phyloP scores from a whole-genome alignment of 2,797 vertebrate species.

The Sebastes kiyomatsui region DNA sequence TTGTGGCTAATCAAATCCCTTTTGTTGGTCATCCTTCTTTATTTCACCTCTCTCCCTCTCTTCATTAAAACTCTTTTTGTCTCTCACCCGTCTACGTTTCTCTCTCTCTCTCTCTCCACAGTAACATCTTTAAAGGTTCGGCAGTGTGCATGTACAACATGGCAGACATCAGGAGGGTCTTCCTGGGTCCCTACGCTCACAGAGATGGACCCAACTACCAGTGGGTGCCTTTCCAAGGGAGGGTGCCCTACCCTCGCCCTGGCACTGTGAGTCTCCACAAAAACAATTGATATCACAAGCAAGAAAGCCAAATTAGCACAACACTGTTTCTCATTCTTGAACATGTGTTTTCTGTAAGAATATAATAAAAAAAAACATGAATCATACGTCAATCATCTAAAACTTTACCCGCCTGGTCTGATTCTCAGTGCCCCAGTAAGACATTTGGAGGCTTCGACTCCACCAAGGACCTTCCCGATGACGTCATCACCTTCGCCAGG shows the following conservation, averaged over 20 bases:
- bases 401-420: background rate
- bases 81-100: background rate
- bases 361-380: background rate
- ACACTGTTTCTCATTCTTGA: background rate
- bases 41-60: background rate
- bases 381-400: too few relatives aligned
- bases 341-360: background rate
- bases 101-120: slow-evolving; percentile 56
- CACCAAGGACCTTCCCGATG: slow-evolving; percentile 97
- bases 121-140: slow-evolving; percentile 98
- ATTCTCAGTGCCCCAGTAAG: slow-evolving; percentile 93
- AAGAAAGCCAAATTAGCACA: background rate
- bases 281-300: background rate
- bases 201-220: slow-evolving; percentile 97
- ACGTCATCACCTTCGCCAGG: slow-evolving; percentile 97
- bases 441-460: slow-evolving; percentile 98
- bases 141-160: slow-evolving; percentile 98
- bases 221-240: slow-evolving; percentile 96
- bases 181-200: slow-evolving; percentile 96
- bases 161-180: slow-evolving; percentile 95
- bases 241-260: slow-evolving; percentile 96
- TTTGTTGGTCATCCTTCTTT: slow-evolving; percentile 45
- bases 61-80: background rate
- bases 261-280: slow-evolving; percentile 90
- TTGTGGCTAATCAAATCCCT: slow-evolving; percentile 49